Base-by-base conservation (phyloP, 2,888 invertebrate genomes). In the Leucophora obtusa region DNA sequence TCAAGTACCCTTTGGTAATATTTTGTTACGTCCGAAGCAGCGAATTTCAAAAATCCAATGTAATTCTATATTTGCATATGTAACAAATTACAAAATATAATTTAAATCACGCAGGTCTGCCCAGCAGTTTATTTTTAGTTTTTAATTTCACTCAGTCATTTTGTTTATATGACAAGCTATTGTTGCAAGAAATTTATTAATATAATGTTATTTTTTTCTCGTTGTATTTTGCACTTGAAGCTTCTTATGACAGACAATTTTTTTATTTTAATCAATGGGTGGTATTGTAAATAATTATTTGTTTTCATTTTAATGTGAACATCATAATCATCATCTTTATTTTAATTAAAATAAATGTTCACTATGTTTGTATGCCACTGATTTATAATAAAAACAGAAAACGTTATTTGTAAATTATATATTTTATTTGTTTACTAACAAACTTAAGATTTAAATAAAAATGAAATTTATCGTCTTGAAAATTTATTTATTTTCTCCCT, bases 171-270 rank as follows among this genome's bases (percentile, higher is more conserved):
- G 65, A 65, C 56, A 65, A 65, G 24, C 63, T 21, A 63, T 50
- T 63, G 53, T 65, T 63, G 17, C 38, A 35, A 73, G 17, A 28
- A 65, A 9, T 65, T 73, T 17, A 58, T 51, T 73, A 65, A 50
- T 15, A 50, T 50, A 73, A 59, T 51, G 59, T 63, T 38, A 24
- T 65, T 65, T 0, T 58, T 56, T 43, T 28, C 7, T 28, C 6
- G 28, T 28, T 28, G 6, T 28, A 28, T 28, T 63, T 35, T 56
- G 63, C 51, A 56, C 58, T 59, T 59, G 58, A 73, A 24, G 21
- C 21, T 33, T 65, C 17, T 50, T 38, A 38, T 47, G 33, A 50
- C 10, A 50, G n/a, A n/a, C n/a, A 21, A 8, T 17, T 35, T 38
- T 51, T 38, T 47, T 15, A 11, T 35, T 24, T 33, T 18, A 14